A percentile compares a stretch with the other conserved stretches of the same genome.
Evolutionary conservation across 2,113 vertebrate species (phyloP).

Genomic region (Cricetomys ansorgei): DNA sequence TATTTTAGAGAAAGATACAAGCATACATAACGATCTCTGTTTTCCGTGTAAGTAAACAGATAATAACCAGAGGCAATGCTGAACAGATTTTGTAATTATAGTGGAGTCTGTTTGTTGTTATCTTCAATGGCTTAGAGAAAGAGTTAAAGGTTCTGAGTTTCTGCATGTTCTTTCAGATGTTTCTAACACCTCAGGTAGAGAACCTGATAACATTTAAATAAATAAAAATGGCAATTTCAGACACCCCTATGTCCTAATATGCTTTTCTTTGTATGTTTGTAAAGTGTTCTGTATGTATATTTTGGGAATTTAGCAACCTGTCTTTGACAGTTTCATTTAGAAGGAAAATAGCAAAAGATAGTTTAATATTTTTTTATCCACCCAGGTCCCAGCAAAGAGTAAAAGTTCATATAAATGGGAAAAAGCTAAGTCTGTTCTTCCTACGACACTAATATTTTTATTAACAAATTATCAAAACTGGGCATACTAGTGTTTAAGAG

Average conservation of each 20-base stretch:
- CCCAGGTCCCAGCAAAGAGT: not conserved
- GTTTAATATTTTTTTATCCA: not conserved
- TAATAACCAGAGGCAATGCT: not conserved
- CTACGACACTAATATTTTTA: not conserved
- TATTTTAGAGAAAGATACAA: not conserved
- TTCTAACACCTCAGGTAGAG: slow-evolving; percentile 21
- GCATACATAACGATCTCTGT: not conserved
- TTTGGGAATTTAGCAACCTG: not conserved
- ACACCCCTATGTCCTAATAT: not conserved
- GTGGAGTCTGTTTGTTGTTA: not conserved
- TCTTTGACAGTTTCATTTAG: slow-evolving; percentile 29
- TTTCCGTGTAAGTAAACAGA: slow-evolving; percentile 33
- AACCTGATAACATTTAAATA: slow-evolving; percentile 35
- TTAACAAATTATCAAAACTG: not conserved
- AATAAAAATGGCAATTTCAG: not conserved
- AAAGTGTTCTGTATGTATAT: not conserved
- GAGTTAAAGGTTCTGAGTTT: not conserved
- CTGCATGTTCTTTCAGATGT: not conserved
- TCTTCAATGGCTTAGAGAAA: slow-evolving; percentile 19
- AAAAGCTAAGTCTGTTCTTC: not conserved
- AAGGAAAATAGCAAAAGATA: not conserved
- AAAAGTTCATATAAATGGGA: not conserved
- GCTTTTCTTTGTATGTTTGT: not conserved
- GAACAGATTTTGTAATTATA: slow-evolving; percentile 21
- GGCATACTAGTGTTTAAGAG: not conserved